These are phyloP conservation scores for Nothura maculosa DNA, from an alignment of 2,797 vertebrate species.

Conservation along the genomic window DNA sequence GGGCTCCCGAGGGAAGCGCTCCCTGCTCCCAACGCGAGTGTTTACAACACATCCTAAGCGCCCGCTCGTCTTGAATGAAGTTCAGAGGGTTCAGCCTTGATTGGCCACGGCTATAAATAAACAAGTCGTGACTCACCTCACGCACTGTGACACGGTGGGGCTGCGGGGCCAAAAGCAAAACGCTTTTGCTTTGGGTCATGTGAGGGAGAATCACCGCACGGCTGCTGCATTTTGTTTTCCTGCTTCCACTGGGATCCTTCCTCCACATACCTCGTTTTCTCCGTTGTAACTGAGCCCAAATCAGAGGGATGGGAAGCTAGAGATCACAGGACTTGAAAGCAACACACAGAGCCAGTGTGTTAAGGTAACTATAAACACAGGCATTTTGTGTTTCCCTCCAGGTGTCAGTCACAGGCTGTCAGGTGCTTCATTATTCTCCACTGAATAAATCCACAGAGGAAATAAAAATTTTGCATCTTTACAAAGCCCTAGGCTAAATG, in stretches of 20 bases:
- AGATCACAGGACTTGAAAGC: conserved; percentile 7
- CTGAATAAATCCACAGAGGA: neutral
- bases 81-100: conserved; percentile 84
- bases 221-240: conserved; percentile 61
- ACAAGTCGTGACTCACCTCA: conserved; percentile 88
- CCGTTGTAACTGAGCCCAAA: neutral
- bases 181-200: conserved; percentile 65
- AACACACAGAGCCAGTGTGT: neutral
- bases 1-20: conserved; percentile 22
- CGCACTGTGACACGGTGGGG: conserved; percentile 81
- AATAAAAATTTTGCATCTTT: neutral
- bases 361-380: neutral
- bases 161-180: conserved; percentile 69
- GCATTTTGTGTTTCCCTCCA: neutral
- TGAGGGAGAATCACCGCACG: conserved; percentile 71
- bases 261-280: neutral
- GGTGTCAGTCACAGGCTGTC: neutral
- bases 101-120: conserved; percentile 92
- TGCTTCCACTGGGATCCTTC: conserved; percentile 46
- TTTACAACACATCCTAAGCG: conserved; percentile 81
- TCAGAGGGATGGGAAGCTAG: neutral
- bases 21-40: conserved; percentile 71
- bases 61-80: conserved; percentile 90
- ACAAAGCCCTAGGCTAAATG: neutral
- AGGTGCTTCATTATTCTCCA: neutral